phyloP scores from a whole-genome alignment of 2,797 vertebrate species.

The Ctenopoma kingsleyae region DNA sequence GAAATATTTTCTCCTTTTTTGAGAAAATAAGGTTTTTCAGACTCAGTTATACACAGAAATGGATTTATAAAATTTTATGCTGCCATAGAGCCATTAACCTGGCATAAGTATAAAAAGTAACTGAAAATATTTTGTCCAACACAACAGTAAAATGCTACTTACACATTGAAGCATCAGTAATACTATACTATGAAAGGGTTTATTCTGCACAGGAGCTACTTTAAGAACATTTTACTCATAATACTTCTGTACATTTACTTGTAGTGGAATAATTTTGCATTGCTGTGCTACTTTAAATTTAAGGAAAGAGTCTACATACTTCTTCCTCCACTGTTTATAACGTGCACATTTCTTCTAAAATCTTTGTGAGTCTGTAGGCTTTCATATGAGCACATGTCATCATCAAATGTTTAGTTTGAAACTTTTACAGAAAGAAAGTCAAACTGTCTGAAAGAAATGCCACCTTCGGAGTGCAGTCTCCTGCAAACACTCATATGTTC shows the following conservation, averaged over 20 bases:
- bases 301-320: neutral
- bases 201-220: too few relatives aligned
- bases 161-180: neutral
- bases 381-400: neutral
- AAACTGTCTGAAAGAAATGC: conserved; percentile 43
- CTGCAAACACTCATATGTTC: conserved; percentile 81
- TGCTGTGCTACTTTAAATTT: neutral
- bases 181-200: neutral
- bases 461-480: conserved; percentile 87
- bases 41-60: neutral
- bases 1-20: too few relatives aligned
- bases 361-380: neutral
- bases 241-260: neutral
- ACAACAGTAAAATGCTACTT: neutral
- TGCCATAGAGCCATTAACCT: too few relatives aligned
- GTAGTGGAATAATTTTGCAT: neutral
- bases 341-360: neutral
- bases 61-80: neutral
- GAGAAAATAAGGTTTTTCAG: neutral
- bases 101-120: neutral
- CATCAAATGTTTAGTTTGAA: conserved; percentile 11
- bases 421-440: conserved; percentile 35
- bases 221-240: too few relatives aligned
- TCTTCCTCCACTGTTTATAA: neutral
- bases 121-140: neutral